Base-by-base conservation (phyloP, 2,888 invertebrate species). In the Pheosia tremula region DNA sequence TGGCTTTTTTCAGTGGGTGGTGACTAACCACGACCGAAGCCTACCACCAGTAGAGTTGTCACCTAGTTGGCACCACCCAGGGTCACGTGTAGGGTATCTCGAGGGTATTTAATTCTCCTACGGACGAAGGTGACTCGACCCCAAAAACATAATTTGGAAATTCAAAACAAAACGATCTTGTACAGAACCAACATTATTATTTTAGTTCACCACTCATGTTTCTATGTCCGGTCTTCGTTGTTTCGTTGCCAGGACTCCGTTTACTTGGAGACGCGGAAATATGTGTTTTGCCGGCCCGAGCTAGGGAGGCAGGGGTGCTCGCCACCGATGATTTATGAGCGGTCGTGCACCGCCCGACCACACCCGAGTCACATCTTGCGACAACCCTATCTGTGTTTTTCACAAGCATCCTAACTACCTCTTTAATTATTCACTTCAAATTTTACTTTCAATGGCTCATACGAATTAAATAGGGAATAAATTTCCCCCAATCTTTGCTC, bases 241-340 rank as follows among this genome's bases (percentile, higher is more conserved):
- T 82, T 81, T 72, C 77, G 69, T 67, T 75, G 77, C 76, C 69
- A 77, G 79, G 77, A 82, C 75, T 72, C 68, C 75, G 68, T 65
- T 73, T 76, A 71, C 67, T 77, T 61, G 45, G 60, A 75, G 78
- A 83, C 83, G 74, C 72, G 72, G 81, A 84, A 81, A 84, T 85
- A 84, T 86, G 80, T 84, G 82, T 80, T 82, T 78, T 74, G 76
- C 69, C 67, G 66, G 45, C 54, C 45, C 56, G 65, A 57, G 43
- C 64, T 69, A 59, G 68, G 62, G 63, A 61, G 67, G 72, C 56
- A 63, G 62, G 67, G 69, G 64, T 68, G 65, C 65, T 69, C 61
- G 66, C 70, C 66, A 61, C 68, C 72, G 77, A 85, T 85, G 84
- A 85, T 78, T 83, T 82, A 85, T 82, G 76, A 64, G 80, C 67